Evolutionary conservation across 2,797 vertebrate genomes (phyloP).

Genomic region (Sebastes hubbsi): DNA sequence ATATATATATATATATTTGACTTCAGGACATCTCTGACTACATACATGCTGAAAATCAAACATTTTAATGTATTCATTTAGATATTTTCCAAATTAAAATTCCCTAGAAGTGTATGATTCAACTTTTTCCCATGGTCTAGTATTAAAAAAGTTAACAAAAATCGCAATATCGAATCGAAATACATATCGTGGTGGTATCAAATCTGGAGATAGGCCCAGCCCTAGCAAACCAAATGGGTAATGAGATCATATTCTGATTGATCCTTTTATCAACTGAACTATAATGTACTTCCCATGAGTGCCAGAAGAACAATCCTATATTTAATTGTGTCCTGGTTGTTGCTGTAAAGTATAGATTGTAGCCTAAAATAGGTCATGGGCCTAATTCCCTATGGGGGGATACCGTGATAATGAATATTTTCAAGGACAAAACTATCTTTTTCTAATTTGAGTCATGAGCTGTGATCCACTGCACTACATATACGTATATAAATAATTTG

Average conservation of each 20-base stretch:
- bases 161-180: no score
- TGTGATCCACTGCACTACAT: not conserved
- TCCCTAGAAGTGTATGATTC: no score
- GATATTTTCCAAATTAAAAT: no score
- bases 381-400: not conserved
- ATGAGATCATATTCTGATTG: not conserved
- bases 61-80: no score
- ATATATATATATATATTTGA: no score
- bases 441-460: not conserved
- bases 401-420: conserved; percentile 26
- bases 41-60: no score
- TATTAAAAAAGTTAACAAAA: no score
- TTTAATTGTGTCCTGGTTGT: not conserved
- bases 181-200: no score
- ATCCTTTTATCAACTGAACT: not conserved
- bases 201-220: no score
- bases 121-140: no score
- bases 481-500: not conserved
- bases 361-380: conserved; percentile 26
- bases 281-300: not conserved
- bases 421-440: conserved; percentile 17
- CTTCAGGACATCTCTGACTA: no score
- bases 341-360: conserved; percentile 3
- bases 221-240: not conserved
- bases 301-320: not conserved